These are phyloP conservation scores for Orchesella flavescens DNA, from an alignment of 2,888 invertebrate genomes.

Conservation along the genomic window DNA sequence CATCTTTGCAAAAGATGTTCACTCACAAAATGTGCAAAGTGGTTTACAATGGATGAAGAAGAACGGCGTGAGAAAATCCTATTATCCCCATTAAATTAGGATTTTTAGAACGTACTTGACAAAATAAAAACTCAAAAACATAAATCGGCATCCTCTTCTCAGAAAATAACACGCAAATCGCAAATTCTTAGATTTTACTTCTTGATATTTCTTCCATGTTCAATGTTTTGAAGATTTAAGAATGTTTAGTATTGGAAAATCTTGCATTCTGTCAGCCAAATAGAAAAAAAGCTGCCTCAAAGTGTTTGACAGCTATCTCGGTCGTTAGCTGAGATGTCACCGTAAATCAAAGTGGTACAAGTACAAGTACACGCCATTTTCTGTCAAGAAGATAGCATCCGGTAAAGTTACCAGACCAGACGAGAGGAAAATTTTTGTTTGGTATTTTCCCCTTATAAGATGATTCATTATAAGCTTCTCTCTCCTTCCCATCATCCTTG, in stretches of 20 bases:
- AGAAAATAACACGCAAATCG: background rate
- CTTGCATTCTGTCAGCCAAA: background rate
- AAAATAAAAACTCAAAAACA: background rate
- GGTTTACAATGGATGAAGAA: background rate
- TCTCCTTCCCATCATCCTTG: too few relatives aligned
- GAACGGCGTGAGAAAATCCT: constrained; percentile 58
- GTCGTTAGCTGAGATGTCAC: constrained; percentile 36
- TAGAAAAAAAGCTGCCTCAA: background rate
- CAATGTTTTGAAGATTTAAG: background rate
- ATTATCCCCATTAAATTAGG: constrained; percentile 58
- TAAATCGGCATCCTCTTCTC: background rate
- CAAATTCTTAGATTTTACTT: background rate
- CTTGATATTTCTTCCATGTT: background rate
- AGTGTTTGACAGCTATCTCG: constrained; percentile 13
- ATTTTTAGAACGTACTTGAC: constrained; percentile 37
- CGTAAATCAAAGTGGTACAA: constrained; percentile 51
- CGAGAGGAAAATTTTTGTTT: background rate
- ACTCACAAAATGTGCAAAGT: background rate
- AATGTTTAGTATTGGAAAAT: too few relatives aligned
- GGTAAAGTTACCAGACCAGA: constrained; percentile 20
- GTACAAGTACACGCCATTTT: constrained; percentile 1
- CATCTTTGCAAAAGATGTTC: background rate
- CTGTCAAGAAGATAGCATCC: constrained; percentile 35
- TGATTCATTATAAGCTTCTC: too few relatives aligned
- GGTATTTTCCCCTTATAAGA: too few relatives aligned